Evolutionary conservation across 2,797 vertebrate genomes (phyloP).

Genomic region (Bovichtus diacanthus): DNA sequence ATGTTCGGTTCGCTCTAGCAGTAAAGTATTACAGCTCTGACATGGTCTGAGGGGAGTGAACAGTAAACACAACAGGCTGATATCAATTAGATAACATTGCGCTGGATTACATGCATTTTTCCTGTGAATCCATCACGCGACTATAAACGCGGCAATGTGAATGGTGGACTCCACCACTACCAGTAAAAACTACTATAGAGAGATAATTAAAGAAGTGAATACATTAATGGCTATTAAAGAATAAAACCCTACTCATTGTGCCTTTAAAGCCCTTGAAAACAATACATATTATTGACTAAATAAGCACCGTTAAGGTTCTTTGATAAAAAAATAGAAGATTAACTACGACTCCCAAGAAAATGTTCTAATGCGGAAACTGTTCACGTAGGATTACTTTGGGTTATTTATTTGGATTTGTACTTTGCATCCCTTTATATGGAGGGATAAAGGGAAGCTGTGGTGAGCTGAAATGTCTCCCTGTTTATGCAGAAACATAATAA

Average conservation of each 20-base stretch:
- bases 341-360: background rate
- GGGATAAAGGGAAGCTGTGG: constrained; percentile 10
- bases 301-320: background rate
- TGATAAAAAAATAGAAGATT: background rate
- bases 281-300: background rate
- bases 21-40: background rate
- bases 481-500: constrained; percentile 43
- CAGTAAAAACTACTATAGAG: background rate
- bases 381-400: background rate
- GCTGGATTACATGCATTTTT: background rate
- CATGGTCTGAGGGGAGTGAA: background rate
- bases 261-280: background rate
- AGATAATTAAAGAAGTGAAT: background rate
- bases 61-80: background rate
- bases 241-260: background rate
- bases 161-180: background rate
- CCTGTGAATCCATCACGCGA: no score
- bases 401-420: constrained; percentile 18
- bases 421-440: constrained; percentile 1
- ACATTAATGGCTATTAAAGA: background rate
- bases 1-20: no score
- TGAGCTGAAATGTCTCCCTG: constrained; percentile 23
- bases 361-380: background rate
- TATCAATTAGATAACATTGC: background rate
- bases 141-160: no score